These are phyloP conservation scores for Dermolepida albohirtum DNA, from an alignment of 2,888 invertebrate species.

Conservation along the genomic window DNA sequence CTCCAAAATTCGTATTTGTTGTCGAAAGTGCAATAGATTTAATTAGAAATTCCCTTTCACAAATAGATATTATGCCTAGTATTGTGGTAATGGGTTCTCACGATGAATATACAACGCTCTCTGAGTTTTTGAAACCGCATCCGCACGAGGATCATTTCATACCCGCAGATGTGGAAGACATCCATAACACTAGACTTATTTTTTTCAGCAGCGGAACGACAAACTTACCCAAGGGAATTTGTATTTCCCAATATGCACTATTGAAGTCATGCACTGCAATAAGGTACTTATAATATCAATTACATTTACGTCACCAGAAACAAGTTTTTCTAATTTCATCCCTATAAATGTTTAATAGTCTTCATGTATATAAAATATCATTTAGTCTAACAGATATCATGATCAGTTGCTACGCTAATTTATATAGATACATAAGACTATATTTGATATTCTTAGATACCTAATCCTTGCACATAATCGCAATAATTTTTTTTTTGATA, in stretches of 20 bases:
- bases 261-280: background rate
- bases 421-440: no score
- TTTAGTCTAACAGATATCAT: no score
- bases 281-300: no score
- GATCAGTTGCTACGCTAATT: no score
- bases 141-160: conserved; percentile 48
- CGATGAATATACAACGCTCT: conserved; percentile 38
- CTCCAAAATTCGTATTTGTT: conserved; percentile 57
- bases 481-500: no score
- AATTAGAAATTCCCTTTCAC: conserved; percentile 51
- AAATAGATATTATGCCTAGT: conserved; percentile 29
- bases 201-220: conserved; percentile 60
- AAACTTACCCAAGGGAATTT: conserved; percentile 57
- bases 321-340: no score
- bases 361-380: no score
- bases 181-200: conserved; percentile 52
- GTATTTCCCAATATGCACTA: conserved; percentile 46
- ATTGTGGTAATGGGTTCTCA: conserved; percentile 41
- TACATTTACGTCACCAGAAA: no score
- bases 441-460: no score
- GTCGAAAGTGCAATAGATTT: conserved; percentile 50
- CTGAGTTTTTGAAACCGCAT: conserved; percentile 43
- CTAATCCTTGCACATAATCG: no score
- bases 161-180: conserved; percentile 46
- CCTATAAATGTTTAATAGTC: no score